phyloP scores from a whole-genome alignment of 2,888 invertebrate species.

The Frankliniella intonsa region DNA sequence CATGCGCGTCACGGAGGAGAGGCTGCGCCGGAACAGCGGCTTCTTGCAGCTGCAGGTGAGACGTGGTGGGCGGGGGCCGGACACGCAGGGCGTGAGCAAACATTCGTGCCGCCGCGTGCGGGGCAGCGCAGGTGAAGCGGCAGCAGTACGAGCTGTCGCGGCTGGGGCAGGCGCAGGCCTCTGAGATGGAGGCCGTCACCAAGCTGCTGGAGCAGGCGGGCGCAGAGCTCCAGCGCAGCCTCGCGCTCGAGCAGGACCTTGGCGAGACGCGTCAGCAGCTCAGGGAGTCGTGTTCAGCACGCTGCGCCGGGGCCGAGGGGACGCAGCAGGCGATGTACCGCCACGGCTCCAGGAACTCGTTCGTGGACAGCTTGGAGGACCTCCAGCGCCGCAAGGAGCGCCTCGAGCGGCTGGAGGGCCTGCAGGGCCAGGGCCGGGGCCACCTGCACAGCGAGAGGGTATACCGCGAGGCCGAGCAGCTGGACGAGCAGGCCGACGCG shows the following conservation, averaged over 20 bases:
- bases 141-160: constrained; percentile 21
- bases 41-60: neutral
- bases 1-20: neutral
- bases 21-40: neutral
- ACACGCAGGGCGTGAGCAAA: no score
- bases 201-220: constrained; percentile 28
- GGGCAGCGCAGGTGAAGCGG: neutral
- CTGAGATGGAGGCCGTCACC: constrained; percentile 27
- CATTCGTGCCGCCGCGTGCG: no score
- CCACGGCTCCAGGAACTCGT: constrained; percentile 14
- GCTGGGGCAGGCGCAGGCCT: constrained; percentile 25
- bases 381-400: constrained; percentile 1
- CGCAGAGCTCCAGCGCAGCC: constrained; percentile 30
- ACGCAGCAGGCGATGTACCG: neutral
- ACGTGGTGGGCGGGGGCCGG: neutral
- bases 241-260: constrained; percentile 31
- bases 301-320: neutral
- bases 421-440: constrained; percentile 31
- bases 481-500: constrained; percentile 27
- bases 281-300: neutral
- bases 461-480: constrained; percentile 31
- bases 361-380: constrained; percentile 3
- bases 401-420: constrained; percentile 29
- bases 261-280: constrained; percentile 25
- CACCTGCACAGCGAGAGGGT: constrained; percentile 32